Evolutionary conservation across 1,140 invertebrate species (phyloP).

Genomic region (Ostrea denselamellosa): DNA sequence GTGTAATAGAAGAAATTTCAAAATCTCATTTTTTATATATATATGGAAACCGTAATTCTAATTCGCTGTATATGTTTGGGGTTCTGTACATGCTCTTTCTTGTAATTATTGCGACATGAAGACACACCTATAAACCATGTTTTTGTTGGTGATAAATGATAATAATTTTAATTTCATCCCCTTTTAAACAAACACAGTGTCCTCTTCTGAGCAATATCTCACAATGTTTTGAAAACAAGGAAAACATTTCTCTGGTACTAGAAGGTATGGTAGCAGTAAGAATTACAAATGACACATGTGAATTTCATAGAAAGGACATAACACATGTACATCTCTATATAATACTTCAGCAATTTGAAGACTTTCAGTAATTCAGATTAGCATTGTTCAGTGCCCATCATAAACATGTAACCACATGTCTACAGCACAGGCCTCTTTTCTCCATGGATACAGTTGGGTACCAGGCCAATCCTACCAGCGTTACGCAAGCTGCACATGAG

Average conservation of each 20-base stretch:
- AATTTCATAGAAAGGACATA: not conserved
- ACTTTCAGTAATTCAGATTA: not conserved
- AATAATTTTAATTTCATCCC: too few relatives aligned
- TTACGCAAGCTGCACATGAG: slow-evolving; percentile 27
- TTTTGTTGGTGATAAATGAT: too few relatives aligned
- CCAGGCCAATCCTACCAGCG: not conserved
- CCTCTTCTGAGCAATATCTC: not conserved
- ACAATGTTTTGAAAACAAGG: not conserved
- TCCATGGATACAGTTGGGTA: not conserved
- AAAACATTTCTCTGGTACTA: not conserved
- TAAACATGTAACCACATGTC: not conserved
- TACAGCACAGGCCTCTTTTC: not conserved
- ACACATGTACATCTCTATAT: not conserved
- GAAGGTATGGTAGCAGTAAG: not conserved
- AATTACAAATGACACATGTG: not conserved
- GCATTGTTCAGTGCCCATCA: too few relatives aligned
- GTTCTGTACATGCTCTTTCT: too few relatives aligned
- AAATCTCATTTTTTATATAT: too few relatives aligned
- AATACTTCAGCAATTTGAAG: not conserved
- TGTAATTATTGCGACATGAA: too few relatives aligned
- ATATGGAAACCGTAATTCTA: too few relatives aligned
- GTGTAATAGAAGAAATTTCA: too few relatives aligned
- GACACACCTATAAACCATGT: too few relatives aligned
- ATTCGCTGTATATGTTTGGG: too few relatives aligned
- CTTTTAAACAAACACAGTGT: not conserved